phyloP scores from a whole-genome alignment of 1,140 invertebrate species.

The Tribolium castaneum region DNA sequence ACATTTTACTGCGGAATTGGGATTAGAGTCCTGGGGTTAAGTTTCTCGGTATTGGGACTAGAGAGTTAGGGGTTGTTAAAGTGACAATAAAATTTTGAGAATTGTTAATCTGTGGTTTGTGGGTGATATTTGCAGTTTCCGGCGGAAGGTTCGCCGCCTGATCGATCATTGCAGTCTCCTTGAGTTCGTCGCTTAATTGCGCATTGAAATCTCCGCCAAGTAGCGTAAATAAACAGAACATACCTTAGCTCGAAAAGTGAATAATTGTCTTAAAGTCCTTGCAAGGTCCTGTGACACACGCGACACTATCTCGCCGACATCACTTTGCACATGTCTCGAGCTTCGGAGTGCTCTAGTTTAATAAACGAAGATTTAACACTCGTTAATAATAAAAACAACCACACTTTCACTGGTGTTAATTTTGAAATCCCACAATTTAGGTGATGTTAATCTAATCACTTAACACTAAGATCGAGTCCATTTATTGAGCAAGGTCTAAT shows the following conservation, averaged over 20 bases:
- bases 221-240: constrained; percentile 24
- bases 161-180: constrained; percentile 45
- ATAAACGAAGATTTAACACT: constrained; percentile 44
- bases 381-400: constrained; percentile 47
- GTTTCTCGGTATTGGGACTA: too few species aligned
- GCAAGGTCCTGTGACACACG: constrained; percentile 42
- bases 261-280: constrained; percentile 27
- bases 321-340: constrained; percentile 38
- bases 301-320: constrained; percentile 26
- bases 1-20: too few species aligned
- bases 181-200: constrained; percentile 31
- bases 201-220: constrained; percentile 1
- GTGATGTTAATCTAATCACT: constrained; percentile 51
- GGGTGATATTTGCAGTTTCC: not conserved
- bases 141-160: constrained; percentile 44
- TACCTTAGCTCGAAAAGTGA: not conserved
- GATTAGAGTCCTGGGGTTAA: too few species aligned
- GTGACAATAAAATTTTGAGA: too few species aligned
- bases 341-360: constrained; percentile 36
- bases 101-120: not conserved
- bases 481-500: constrained; percentile 22
- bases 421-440: constrained; percentile 54
- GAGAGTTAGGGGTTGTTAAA: too few species aligned
- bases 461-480: constrained; percentile 45
- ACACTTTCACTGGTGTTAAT: constrained; percentile 59